These are phyloP conservation scores for Suricata suricatta DNA, from an alignment of 2,113 vertebrate species.

Conservation along the genomic window DNA sequence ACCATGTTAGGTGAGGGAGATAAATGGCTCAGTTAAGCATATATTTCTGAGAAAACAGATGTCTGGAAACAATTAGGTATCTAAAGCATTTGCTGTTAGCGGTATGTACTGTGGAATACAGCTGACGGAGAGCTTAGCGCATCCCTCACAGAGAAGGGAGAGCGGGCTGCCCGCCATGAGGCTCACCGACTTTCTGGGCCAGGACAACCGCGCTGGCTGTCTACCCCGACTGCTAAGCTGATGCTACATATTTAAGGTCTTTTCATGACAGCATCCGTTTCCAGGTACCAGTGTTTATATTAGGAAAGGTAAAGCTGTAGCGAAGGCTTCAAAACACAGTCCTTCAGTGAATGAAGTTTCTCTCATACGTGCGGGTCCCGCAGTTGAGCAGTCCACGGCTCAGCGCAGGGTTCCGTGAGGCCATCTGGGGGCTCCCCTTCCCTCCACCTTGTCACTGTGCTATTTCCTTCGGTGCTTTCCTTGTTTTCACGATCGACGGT, in stretches of 20 bases:
- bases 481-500: not conserved
- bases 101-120: not conserved
- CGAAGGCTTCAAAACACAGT: not conserved
- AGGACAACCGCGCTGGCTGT: not conserved
- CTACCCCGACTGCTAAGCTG: not conserved
- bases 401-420: not conserved
- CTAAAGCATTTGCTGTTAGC: not conserved
- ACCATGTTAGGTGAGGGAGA: not conserved
- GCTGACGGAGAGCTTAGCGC: not conserved
- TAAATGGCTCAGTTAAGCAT: not conserved
- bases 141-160: not conserved
- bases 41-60: not conserved
- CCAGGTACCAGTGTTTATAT: not conserved
- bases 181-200: not conserved
- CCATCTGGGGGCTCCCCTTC: not conserved
- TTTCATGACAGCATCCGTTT: not conserved
- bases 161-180: too few species aligned
- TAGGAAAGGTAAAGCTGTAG: not conserved
- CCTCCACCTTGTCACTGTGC: not conserved
- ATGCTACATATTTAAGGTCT: not conserved
- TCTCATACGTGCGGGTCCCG: not conserved
- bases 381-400: too few species aligned
- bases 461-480: not conserved
- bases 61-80: not conserved
- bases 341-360: not conserved